These are phyloP conservation scores for Rissa tridactyla DNA, from an alignment of 2,113 vertebrate species.

Conservation along the genomic window DNA sequence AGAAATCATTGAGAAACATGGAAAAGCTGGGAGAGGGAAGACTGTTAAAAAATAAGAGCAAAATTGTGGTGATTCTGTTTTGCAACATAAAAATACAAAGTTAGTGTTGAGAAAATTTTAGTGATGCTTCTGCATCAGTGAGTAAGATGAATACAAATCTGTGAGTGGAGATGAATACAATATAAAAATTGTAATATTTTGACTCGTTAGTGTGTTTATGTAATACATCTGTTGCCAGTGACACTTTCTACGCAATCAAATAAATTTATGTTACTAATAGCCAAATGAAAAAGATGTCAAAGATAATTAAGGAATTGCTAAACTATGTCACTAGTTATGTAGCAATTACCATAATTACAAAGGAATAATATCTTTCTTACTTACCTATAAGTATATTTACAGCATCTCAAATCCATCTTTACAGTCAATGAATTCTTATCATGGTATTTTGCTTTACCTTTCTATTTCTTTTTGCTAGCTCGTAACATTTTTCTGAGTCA, in stretches of 20 bases:
- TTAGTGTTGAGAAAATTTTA: background rate
- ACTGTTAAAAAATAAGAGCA: background rate
- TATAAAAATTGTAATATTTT: background rate
- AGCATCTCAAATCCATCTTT: background rate
- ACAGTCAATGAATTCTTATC: background rate
- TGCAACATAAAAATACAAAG: background rate
- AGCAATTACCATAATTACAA: background rate
- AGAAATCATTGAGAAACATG: background rate
- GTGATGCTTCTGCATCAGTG: background rate
- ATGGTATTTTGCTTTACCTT: background rate
- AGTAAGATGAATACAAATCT: too few relatives aligned
- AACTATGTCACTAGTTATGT: background rate
- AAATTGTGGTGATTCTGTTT: background rate
- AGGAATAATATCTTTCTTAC: background rate
- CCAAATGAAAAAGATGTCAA: background rate
- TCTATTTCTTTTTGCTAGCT: background rate
- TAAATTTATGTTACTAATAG: background rate
- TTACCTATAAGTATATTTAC: background rate
- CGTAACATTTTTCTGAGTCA: background rate
- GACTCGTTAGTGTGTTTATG: background rate
- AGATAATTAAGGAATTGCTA: background rate
- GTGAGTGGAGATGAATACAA: background rate
- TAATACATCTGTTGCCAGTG: background rate
- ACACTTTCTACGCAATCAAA: background rate
- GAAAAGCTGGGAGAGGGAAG: rapidly evolving